A percentile compares a stretch with the other conserved stretches of the same genome.
Evolutionary conservation across 2,113 vertebrate species (phyloP).

Genomic region (Antidorcas marsupialis): DNA sequence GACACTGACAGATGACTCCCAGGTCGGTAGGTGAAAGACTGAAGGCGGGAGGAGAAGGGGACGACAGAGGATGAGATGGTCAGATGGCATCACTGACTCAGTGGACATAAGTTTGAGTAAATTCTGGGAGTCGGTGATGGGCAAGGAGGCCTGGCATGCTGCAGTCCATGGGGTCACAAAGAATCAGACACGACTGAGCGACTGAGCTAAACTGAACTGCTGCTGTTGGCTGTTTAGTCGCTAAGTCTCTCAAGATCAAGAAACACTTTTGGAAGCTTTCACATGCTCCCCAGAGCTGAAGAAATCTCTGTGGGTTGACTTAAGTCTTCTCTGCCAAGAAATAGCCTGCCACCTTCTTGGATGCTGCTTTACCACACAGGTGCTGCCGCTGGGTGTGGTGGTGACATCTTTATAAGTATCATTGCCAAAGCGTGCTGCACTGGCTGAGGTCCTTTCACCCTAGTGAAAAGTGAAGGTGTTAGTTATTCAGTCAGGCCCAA

Average conservation of each 20-base stretch:
- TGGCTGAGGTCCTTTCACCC: background rate
- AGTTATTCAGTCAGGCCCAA: background rate
- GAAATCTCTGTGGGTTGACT: background rate
- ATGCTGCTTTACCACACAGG: background rate
- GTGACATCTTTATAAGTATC: background rate
- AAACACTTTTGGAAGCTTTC: background rate
- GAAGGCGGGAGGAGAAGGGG: background rate
- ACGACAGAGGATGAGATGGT: background rate
- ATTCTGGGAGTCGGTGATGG: background rate
- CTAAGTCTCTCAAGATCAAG: background rate
- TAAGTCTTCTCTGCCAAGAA: background rate
- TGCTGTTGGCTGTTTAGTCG: no score
- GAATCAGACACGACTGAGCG: background rate
- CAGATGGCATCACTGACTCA: background rate
- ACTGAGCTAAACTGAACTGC: background rate
- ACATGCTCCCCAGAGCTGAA: background rate
- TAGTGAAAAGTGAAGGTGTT: background rate
- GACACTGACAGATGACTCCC: background rate
- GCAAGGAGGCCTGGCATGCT: background rate
- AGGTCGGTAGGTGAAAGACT: background rate
- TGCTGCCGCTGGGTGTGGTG: background rate
- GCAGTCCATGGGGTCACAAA: background rate
- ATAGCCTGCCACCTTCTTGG: accelerated
- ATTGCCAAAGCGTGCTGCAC: accelerated
- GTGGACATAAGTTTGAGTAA: background rate